A percentile compares a stretch with the other conserved stretches of the same genome.
phyloP scores from a whole-genome alignment of 2,888 invertebrate species.

The Himalopsyche anomala region DNA sequence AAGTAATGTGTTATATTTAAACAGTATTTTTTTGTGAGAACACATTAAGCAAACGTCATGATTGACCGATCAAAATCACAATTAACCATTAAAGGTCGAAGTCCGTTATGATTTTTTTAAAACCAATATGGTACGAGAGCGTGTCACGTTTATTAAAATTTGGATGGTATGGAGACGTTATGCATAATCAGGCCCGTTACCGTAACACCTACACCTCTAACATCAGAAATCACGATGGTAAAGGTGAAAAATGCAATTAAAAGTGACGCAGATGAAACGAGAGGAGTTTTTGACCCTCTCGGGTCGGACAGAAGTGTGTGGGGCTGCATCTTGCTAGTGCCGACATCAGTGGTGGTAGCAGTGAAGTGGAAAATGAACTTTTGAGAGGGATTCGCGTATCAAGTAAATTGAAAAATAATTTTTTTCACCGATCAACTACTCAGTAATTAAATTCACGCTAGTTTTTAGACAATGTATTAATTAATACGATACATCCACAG shows the following conservation, averaged over 20 bases:
- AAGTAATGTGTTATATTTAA: background rate
- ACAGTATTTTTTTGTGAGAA: background rate
- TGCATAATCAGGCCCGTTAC: constrained; percentile 26
- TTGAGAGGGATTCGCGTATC: no score
- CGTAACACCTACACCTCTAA: constrained; percentile 22
- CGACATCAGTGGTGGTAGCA: background rate
- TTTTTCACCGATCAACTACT: no score
- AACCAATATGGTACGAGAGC: constrained; percentile 13
- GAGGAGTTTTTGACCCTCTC: constrained; percentile 46
- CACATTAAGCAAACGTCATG: background rate
- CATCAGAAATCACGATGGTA: constrained; percentile 41
- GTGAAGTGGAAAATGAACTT: background rate
- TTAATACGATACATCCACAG: no score
- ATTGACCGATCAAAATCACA: constrained; percentile 18
- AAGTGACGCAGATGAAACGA: constrained; percentile 58
- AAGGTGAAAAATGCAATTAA: constrained; percentile 64
- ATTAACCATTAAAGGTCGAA: constrained; percentile 16
- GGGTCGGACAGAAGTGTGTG: constrained; percentile 28
- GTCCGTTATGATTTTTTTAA: constrained; percentile 23
- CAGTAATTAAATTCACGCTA: no score
- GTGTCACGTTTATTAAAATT: constrained; percentile 26
- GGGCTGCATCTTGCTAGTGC: constrained; percentile 11
- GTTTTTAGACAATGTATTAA: no score
- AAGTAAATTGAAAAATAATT: no score
- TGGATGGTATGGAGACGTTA: constrained; percentile 11